Evolutionary conservation across 2,113 vertebrate genomes (phyloP).

Genomic region (Ctenodactylus gundi): DNA sequence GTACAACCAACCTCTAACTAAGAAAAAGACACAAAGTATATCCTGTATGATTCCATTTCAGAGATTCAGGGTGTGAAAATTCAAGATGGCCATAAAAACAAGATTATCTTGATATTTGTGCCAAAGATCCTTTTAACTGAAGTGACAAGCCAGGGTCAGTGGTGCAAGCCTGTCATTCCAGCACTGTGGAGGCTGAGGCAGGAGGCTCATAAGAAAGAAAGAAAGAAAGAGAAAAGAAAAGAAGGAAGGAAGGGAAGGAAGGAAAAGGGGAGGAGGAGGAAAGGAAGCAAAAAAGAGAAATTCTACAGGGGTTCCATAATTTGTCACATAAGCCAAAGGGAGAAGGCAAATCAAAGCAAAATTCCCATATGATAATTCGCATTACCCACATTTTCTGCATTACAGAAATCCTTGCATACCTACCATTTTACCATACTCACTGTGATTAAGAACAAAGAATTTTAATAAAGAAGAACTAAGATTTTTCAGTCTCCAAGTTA

Average conservation of each 20-base stretch:
- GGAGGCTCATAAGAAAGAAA: not conserved
- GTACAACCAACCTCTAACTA: not conserved
- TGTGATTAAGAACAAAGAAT: not conserved
- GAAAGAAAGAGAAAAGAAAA: not conserved
- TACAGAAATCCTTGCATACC: not conserved
- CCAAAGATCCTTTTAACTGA: not conserved
- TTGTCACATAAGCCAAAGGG: not conserved
- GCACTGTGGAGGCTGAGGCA: not conserved
- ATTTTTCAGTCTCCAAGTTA: not conserved
- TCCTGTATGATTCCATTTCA: not conserved
- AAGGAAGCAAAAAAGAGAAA: too few species aligned
- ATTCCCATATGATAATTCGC: accelerated
- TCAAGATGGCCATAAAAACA: not conserved
- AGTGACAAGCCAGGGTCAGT: not conserved
- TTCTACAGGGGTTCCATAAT: not conserved
- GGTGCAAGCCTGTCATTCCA: not conserved
- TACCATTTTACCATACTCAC: not conserved
- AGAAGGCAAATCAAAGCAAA: not conserved
- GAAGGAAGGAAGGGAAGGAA: not conserved
- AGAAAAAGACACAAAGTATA: not conserved
- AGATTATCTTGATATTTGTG: too few species aligned
- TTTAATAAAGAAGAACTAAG: not conserved
- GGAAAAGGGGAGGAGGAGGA: not conserved
- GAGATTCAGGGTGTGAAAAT: not conserved
- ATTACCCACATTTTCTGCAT: not conserved